Evolutionary conservation across 1,140 invertebrate genomes (phyloP).

Genomic region (Pachypsylla venusta): DNA sequence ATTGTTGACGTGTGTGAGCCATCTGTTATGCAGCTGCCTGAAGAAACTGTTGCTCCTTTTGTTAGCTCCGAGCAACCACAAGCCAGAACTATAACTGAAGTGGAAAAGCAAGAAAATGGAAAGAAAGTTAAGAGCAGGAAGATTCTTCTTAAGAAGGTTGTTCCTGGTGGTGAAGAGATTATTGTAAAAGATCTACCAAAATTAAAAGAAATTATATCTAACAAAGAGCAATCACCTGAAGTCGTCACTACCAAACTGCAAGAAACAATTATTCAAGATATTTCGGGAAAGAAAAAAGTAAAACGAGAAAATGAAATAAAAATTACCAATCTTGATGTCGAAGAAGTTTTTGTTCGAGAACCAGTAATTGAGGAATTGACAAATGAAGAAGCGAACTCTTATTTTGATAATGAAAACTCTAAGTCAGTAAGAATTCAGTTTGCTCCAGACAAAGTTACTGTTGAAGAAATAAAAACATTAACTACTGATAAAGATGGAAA

Average conservation of each 20-base stretch:
- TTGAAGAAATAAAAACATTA: neutral
- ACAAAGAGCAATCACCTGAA: neutral
- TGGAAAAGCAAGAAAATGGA: conserved; percentile 4
- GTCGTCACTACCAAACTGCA: neutral
- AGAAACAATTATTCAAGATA: neutral
- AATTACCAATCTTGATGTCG: neutral
- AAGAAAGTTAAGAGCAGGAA: neutral
- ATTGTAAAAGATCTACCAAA: neutral
- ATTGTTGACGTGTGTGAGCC: neutral
- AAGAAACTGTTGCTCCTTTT: neutral
- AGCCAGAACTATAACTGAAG: neutral
- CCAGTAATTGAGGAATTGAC: neutral
- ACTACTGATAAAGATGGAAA: conserved; percentile 7
- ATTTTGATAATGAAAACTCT: conserved; percentile 5
- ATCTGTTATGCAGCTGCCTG: neutral
- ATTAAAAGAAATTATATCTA: neutral
- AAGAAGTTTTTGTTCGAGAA: neutral
- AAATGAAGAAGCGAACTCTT: neutral
- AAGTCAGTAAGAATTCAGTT: neutral
- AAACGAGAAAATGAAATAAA: conserved; percentile 9
- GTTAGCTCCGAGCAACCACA: neutral
- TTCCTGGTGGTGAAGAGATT: neutral
- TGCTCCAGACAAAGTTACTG: neutral
- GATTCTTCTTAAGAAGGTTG: neutral
- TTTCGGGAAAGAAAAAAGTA: neutral